phyloP scores from a whole-genome alignment of 2,888 invertebrate genomes.

The Drosophila mercatorum region DNA sequence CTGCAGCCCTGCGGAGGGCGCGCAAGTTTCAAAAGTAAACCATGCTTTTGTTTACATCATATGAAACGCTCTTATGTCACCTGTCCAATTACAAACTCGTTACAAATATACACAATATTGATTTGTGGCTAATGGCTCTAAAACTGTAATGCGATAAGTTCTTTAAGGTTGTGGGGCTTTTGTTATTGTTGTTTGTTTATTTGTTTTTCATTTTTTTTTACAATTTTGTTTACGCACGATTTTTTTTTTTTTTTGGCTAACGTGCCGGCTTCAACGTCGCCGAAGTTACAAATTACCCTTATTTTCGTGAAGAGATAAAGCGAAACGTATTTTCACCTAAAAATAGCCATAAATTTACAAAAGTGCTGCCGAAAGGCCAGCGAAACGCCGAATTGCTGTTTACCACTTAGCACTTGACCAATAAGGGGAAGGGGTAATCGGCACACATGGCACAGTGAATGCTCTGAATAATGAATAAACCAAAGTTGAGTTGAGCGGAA shows the following conservation, averaged over 20 bases:
- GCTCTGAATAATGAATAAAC: constrained; percentile 1
- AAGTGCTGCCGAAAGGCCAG: constrained; percentile 27
- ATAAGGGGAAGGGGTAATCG: constrained; percentile 8
- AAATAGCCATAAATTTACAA: constrained; percentile 47
- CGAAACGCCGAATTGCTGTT: constrained; percentile 25
- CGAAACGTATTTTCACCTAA: constrained; percentile 29
- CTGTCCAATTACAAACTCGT: constrained; percentile 11
- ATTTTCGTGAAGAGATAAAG: constrained; percentile 45
- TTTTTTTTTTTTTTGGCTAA: constrained; percentile 41
- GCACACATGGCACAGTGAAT: constrained; percentile 21
- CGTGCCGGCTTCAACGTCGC: constrained; percentile 63
- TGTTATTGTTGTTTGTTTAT: constrained; percentile 33
- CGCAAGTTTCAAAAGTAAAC: constrained; percentile 14
- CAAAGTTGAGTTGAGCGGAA: not conserved
- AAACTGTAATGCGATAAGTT: constrained; percentile 47
- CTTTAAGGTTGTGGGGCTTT: constrained; percentile 17
- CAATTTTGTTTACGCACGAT: constrained; percentile 63
- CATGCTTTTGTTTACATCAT: too few relatives aligned
- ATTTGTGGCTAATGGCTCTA: constrained; percentile 14
- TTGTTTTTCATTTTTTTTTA: constrained; percentile 35
- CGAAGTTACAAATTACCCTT: constrained; percentile 46
- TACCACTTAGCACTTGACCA: constrained; percentile 48
- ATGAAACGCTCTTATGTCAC: constrained; percentile 15
- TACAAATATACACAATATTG: constrained; percentile 11
- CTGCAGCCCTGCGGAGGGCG: constrained; percentile 5